These are phyloP conservation scores for Tubiluchus corallicola DNA, from an alignment of 2,888 invertebrate species.

Conservation along the genomic window DNA sequence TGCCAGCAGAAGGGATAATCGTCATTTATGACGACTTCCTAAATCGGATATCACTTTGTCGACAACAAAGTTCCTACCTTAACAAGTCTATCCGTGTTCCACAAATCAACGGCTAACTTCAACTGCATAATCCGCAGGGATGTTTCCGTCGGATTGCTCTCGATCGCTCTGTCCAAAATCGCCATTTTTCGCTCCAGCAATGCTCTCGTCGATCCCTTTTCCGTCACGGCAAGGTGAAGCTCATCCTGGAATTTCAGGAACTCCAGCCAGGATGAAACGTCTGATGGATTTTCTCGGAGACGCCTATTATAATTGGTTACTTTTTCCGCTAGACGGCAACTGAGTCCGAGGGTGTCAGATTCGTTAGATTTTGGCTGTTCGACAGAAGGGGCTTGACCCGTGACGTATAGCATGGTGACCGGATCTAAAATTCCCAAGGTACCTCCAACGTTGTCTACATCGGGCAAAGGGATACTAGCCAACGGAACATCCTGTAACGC, in stretches of 20 bases:
- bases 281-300: slow-evolving; percentile 23
- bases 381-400: slow-evolving; percentile 16
- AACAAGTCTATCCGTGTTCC: slow-evolving; percentile 22
- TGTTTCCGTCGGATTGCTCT: slow-evolving; percentile 26
- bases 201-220: slow-evolving; percentile 11
- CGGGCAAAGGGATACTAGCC: background rate
- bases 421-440: slow-evolving; percentile 18
- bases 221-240: slow-evolving; percentile 11
- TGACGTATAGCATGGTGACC: slow-evolving; percentile 20
- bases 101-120: slow-evolving; percentile 22
- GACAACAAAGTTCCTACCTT: background rate
- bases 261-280: slow-evolving; percentile 29
- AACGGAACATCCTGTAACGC: background rate
- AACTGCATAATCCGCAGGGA: slow-evolving; percentile 25
- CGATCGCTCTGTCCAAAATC: slow-evolving; percentile 29
- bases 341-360: slow-evolving; percentile 6
- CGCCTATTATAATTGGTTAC: slow-evolving; percentile 21
- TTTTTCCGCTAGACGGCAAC: slow-evolving; percentile 5
- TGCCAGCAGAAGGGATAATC: too few relatives aligned
- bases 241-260: slow-evolving; percentile 31
- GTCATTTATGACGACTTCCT: too few relatives aligned
- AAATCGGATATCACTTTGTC: too few relatives aligned
- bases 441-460: slow-evolving; percentile 9
- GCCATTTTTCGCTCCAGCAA: slow-evolving; percentile 29
- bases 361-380: slow-evolving; percentile 14